These are phyloP conservation scores for Drosophila stalkeri DNA, from an alignment of 2,888 invertebrate genomes.

Conservation along the genomic window DNA sequence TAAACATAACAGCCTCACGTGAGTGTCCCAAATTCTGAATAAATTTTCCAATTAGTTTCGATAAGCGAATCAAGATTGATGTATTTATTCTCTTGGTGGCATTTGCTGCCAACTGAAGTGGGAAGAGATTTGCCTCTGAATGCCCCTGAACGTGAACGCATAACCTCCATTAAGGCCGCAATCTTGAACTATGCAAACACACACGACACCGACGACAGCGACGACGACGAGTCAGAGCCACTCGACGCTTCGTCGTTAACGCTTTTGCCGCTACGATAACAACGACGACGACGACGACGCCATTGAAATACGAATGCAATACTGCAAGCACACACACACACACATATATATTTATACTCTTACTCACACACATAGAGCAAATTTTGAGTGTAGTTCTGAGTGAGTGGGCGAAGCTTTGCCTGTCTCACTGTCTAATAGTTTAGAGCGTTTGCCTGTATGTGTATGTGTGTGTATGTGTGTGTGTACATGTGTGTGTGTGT, in stretches of 20 bases:
- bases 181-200: slow-evolving; percentile 80
- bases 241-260: slow-evolving; percentile 27
- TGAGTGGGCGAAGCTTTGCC: slow-evolving; percentile 49
- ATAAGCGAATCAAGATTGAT: not conserved
- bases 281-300: slow-evolving; percentile 63
- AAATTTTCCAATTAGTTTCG: not conserved
- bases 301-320: slow-evolving; percentile 75
- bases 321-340: slow-evolving; percentile 31
- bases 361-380: not conserved
- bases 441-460: slow-evolving; percentile 14
- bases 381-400: slow-evolving; percentile 45
- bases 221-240: slow-evolving; percentile 15
- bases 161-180: slow-evolving; percentile 84
- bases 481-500: slow-evolving; percentile 38
- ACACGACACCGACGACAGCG: slow-evolving; percentile 7
- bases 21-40: slow-evolving; percentile 29
- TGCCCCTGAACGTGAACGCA: slow-evolving; percentile 83
- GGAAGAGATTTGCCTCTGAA: slow-evolving; percentile 38
- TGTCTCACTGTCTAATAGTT: slow-evolving; percentile 26
- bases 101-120: slow-evolving; percentile 23
- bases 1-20: slow-evolving; percentile 30
- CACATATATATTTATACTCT: too few species aligned
- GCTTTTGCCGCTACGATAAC: slow-evolving; percentile 54
- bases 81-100: not conserved
- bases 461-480: slow-evolving; percentile 32